These are phyloP conservation scores for Gymnopithys bicolor DNA, from an alignment of 2,797 vertebrate genomes.

Conservation along the genomic window DNA sequence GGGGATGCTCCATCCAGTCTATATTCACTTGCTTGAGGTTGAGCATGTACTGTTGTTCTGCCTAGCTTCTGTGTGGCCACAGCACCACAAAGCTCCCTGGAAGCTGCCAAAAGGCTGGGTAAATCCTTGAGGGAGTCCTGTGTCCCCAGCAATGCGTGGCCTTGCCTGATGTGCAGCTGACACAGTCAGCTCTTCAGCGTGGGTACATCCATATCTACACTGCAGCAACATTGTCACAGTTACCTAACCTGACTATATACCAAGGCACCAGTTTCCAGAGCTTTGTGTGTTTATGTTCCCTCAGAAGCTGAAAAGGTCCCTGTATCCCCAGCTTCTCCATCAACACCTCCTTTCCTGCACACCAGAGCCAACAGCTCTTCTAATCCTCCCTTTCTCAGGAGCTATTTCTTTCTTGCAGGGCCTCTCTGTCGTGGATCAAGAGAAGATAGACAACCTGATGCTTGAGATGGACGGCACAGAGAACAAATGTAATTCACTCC, in stretches of 20 bases:
- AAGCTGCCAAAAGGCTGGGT: constrained; percentile 13
- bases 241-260: neutral
- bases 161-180: neutral
- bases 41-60: constrained; percentile 17
- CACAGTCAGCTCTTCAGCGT: neutral
- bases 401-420: constrained; percentile 68
- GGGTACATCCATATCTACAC: neutral
- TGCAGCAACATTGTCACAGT: neutral
- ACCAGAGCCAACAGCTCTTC: neutral
- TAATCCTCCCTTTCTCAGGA: neutral
- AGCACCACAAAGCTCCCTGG: constrained; percentile 41
- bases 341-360: rapidly evolving
- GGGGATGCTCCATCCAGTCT: neutral
- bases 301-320: neutral
- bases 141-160: neutral
- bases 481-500: constrained; percentile 78
- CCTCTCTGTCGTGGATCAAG: constrained; percentile 79
- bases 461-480: constrained; percentile 80
- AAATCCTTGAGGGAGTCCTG: neutral
- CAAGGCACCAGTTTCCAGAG: constrained; percentile 19
- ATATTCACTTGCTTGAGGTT: neutral
- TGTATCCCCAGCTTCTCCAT: constrained; percentile 25
- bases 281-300: constrained; percentile 16
- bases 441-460: constrained; percentile 82
- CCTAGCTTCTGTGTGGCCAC: constrained; percentile 30